These are phyloP conservation scores for Pelagia noctiluca DNA, from an alignment of 30 jellyfish, hydroid and myxozoan species.

Conservation along the genomic window DNA sequence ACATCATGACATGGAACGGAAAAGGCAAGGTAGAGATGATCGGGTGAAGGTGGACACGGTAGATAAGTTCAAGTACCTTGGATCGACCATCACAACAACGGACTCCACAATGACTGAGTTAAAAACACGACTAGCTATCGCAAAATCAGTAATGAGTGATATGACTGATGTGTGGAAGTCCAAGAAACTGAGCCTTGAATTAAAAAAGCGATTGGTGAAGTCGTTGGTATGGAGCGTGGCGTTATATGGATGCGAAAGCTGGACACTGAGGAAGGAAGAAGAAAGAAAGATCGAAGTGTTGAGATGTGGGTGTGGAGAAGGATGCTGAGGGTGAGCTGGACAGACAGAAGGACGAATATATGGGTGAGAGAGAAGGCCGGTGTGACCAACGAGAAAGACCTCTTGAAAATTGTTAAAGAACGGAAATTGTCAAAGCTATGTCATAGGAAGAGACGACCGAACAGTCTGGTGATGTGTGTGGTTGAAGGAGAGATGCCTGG, in stretches of 20 bases:
- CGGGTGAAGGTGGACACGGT: neutral
- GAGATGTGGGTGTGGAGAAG: constrained; percentile 45
- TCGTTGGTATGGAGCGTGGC: constrained; percentile 30
- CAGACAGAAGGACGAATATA: constrained; percentile 36
- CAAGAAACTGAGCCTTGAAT: neutral
- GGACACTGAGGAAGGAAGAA: constrained; percentile 25
- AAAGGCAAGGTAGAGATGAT: neutral
- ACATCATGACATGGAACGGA: constrained; percentile 1
- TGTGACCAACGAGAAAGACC: no score
- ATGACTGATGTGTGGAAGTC: neutral
- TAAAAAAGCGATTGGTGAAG: neutral
- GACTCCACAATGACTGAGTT: neutral
- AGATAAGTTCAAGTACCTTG: neutral
- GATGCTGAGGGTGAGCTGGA: constrained; percentile 33
- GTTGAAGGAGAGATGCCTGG: no score
- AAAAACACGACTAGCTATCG: constrained; percentile 3
- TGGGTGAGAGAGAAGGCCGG: no score
- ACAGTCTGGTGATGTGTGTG: no score
- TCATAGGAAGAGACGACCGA: no score
- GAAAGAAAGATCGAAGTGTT: neutral
- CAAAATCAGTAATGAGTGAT: neutral
- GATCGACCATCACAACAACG: neutral
- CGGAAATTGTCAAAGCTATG: no score
- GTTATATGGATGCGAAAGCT: constrained; percentile 38
- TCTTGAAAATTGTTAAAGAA: no score